Evolutionary conservation across 1,140 invertebrate genomes (phyloP), one percentile per base, ranked within the genome.

Genomic region (Conus betulinus): DNA sequence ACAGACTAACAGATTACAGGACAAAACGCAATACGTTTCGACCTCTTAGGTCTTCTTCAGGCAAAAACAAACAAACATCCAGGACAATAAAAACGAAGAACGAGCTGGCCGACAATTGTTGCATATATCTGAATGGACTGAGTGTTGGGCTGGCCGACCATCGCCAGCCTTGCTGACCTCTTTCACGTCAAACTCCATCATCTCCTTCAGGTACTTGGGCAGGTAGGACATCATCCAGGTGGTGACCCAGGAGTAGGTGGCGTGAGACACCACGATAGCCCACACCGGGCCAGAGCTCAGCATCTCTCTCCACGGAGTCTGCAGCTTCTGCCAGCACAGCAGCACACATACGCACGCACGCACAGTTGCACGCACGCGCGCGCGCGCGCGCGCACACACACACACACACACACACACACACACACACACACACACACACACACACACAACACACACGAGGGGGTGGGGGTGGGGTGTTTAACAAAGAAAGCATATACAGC

Each of bases 171-270:
- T 11, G 57, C 71, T 74, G 17, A 98, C 97, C 95, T 97, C 96
- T 95, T 98, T 97, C 90, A 98, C 97, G 91, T 98, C 96, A 91
- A 97, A 98, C 90, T 97, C 95, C 23, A 99, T 95, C 84, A 99
- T 97, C 91, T 97, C 97, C 92, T 98, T 97, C 96, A 99, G 97
- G 94, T 98, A 99, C 0, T 97, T 98, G 23, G 98, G 98, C 88
- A 99, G 96, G 92, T 98, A 98, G 94, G 98, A 98, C 87, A 99
- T 96, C 17, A 99, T 97, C 13, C 97, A 98, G 95, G 98, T 98
- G 95, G 98, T 98, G 3, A 98, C 97, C 95, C 98, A 99, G 67
- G 98, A 98, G 86, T 97, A 98, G 83, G 97, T 97, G 15, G 97
- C 97, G 93, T 99, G 98, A 0, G 97, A 97, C 51, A 98, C 94